Evolutionary conservation across 1,140 invertebrate species (phyloP).

Genomic region (Penaeus japonicus): DNA sequence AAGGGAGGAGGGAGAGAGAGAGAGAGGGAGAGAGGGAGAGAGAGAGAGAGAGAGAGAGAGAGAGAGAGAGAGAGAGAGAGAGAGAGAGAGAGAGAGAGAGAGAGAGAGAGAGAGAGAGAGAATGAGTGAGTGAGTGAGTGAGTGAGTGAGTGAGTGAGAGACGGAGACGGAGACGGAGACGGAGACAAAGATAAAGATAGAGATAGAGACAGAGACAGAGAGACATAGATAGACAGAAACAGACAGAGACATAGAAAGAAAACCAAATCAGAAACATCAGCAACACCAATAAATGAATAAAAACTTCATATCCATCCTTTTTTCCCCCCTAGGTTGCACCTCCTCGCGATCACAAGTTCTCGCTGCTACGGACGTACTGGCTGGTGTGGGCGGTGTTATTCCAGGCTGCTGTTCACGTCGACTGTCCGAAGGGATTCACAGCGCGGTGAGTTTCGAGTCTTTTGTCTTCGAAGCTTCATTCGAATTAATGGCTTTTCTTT

Average conservation of each 20-base stretch:
- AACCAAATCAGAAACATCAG: no score
- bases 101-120: not conserved
- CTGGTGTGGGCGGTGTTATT: constrained; percentile 99
- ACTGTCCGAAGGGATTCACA: constrained; percentile 92
- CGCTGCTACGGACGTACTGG: constrained; percentile 96
- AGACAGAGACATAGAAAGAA: no score
- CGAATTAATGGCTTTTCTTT: not conserved
- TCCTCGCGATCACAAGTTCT: constrained; percentile 77
- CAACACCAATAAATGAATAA: not conserved
- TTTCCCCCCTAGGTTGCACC: constrained; percentile 42
- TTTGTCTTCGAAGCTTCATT: no score
- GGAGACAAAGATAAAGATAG: no score
- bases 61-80: not conserved
- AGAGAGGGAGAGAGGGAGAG: not conserved
- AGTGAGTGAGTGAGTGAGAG: no score
- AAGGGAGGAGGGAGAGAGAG: no score
- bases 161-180: no score
- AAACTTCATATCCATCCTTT: not conserved
- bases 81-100: not conserved
- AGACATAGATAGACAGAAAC: no score
- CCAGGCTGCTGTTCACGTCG: constrained; percentile 94
- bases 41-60: not conserved
- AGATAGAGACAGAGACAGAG: no score
- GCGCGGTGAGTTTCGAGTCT: constrained; percentile 70
- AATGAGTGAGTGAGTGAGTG: not conserved